Base-by-base conservation (phyloP, 2,113 vertebrate genomes). In the Donacobius atricapilla region DNA sequence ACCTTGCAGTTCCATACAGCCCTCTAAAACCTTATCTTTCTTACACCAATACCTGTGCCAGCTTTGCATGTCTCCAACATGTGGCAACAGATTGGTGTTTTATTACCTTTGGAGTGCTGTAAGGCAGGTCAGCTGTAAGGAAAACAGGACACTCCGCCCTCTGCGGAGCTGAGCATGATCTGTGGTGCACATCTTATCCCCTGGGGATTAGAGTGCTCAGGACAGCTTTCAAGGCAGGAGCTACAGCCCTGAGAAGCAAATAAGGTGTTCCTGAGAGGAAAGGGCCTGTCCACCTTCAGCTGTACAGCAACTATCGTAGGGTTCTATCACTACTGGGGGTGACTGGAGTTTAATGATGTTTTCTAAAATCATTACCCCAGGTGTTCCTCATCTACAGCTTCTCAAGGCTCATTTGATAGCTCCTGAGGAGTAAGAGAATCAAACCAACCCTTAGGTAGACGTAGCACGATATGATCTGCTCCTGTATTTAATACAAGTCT, bases 381-480 rank as follows among this genome's bases (percentile, higher is more conserved):
- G 3, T 83, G 31, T 72, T 78, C 25, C 39, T 84, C 33, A 57
- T 51, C 13, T 56, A 53, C 27, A 72, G 9, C 15, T 53, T 91
- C 65, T 81, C 24, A 54, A 63, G 39, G 33, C 15, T 92, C 10
- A 9, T 63, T 86, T 77, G 44, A 15, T 60, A 28, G 37, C 18
- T 73, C 14, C 24, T 28, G 37, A 58, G 37, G 35, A 84, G 10
- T 54, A 90, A 85, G 23, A 83, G 18, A 58, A 37, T 27, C 23
- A 45, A 85, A 60, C 10, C 53, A 65, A 11, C 11, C 7, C 50
- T 69, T 63, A 63, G 18, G 16, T 6, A 37, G 58, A 35, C 14
- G 27, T 8, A 57, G 12, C 3, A 4, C 0, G 0, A 21, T 45
- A 13, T 33, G 25, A 60, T 54, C 65, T 64, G 28, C n/a, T 71